A percentile compares a stretch with the other conserved stretches of the same genome.
phyloP scores from a whole-genome alignment of 2,797 vertebrate species.

The Sebastes glaucus region DNA sequence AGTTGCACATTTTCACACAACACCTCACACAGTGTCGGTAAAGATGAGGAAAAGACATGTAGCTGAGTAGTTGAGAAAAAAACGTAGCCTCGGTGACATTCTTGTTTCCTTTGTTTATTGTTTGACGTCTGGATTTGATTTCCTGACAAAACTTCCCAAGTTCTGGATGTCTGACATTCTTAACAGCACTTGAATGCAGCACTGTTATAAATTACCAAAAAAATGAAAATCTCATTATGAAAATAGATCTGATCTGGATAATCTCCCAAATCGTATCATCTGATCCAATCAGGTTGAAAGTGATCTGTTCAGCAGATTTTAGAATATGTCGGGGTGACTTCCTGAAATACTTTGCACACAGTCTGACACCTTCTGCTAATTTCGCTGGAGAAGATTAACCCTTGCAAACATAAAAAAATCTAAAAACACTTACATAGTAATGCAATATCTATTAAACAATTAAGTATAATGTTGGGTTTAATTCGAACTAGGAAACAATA shows the following conservation, averaged over 20 bases:
- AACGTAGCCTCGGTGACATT: background rate
- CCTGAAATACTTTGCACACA: background rate
- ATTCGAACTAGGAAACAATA: background rate
- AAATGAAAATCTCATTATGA: background rate
- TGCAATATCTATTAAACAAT: background rate
- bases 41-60: background rate
- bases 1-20: background rate
- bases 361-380: background rate
- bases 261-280: background rate
- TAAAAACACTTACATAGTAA: background rate
- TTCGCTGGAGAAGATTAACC: background rate
- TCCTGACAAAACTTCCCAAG: slow-evolving; percentile 3
- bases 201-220: background rate
- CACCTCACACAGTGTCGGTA: background rate
- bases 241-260: background rate
- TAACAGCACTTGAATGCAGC: background rate
- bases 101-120: slow-evolving; percentile 19
- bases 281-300: background rate
- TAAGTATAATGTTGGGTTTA: background rate
- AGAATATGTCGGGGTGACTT: background rate
- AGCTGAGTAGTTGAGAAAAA: background rate
- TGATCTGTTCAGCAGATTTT: background rate
- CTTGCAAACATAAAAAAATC: background rate
- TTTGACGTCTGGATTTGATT: slow-evolving; percentile 26
- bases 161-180: slow-evolving; percentile 5